Evolutionary conservation across 2,888 invertebrate species (phyloP).

Genomic region (Mantis religiosa): DNA sequence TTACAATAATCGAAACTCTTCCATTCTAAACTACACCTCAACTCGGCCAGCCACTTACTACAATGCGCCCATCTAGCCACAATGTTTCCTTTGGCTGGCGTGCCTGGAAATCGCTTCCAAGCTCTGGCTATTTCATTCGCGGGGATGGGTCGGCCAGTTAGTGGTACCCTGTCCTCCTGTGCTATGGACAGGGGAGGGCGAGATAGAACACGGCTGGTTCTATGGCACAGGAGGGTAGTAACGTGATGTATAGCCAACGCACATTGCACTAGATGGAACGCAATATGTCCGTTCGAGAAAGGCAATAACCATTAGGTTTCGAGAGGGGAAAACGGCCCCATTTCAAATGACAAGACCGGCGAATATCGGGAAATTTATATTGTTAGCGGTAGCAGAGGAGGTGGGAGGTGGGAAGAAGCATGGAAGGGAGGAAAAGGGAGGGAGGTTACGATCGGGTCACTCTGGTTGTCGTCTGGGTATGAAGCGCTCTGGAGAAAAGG

Average conservation of each 20-base stretch:
- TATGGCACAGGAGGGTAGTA: neutral
- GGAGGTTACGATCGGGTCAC: conserved; percentile 29
- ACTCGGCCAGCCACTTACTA: conserved; percentile 9
- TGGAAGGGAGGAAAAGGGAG: neutral
- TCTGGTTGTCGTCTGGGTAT: conserved; percentile 23
- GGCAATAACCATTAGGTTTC: conserved; percentile 57
- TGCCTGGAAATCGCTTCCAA: neutral
- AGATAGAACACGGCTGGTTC: neutral
- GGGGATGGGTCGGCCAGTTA: neutral
- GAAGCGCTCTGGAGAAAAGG: conserved; percentile 17
- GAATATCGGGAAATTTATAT: conserved; percentile 58
- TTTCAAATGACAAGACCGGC: conserved; percentile 57
- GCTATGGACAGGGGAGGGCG: neutral
- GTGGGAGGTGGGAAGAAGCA: conserved; percentile 10
- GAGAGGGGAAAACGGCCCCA: conserved; percentile 41
- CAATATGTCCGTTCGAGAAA: conserved; percentile 57
- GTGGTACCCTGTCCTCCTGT: neutral
- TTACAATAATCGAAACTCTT: conserved; percentile 16
- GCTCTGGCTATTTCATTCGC: too few relatives aligned
- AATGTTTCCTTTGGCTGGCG: neutral
- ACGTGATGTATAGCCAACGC: conserved; percentile 54
- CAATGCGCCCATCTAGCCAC: neutral
- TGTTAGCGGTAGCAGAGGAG: conserved; percentile 31
- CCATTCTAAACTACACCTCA: conserved; percentile 27
- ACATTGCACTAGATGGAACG: conserved; percentile 58